Base-by-base conservation (phyloP, 1,140 invertebrate genomes). In the Calliphora vicina region DNA sequence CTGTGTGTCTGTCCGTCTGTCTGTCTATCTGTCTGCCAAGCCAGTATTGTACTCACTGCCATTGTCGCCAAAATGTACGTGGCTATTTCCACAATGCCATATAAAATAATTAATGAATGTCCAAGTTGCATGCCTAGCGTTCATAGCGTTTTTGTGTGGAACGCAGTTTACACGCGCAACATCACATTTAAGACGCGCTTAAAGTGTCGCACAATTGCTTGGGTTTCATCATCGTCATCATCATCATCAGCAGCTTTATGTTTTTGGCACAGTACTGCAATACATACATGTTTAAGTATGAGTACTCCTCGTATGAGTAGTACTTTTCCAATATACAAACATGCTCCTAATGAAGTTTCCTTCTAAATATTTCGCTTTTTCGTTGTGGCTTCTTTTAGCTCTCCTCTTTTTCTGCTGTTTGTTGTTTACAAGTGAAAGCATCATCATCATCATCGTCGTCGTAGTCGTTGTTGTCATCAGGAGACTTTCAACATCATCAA, bases 71-170 rank as follows among this genome's bases (percentile, higher is more conserved):
- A 84, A 86, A 83, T 85, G 88, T 89, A 89, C 88, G 88, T 89
- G 88, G 88, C 85, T 87, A 89, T 89, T 87, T 86, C 85, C 87
- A 89, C 86, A 87, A 89, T 89, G 88, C 87, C 86, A 89, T 88
- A 89, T 89, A 89, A 89, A 89, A 89, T 89, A 89, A 89, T 89
- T 89, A 89, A 89, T 89, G 87, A 89, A 89, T 89, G 88, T 89
- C 87, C 88, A 86, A 88, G 87, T 87, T 78, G 74, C 74, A 78
- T 78, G 74, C 74, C 42, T 43, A 43, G 74, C 29, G 73, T 76
- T 76, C 76, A 45, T 61, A 83, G 82, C 76, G 74, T 23, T 20
- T 78, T 78, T 43, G 35, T 76, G 83, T 74, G 50, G 80, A 82
- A 82, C 82, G 81, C 83, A 71, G 4, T 72, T 43, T 82, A 84